Conservation (phyloP, 2,797 vertebrate genomes). For the Danio albolineatus region DNA sequence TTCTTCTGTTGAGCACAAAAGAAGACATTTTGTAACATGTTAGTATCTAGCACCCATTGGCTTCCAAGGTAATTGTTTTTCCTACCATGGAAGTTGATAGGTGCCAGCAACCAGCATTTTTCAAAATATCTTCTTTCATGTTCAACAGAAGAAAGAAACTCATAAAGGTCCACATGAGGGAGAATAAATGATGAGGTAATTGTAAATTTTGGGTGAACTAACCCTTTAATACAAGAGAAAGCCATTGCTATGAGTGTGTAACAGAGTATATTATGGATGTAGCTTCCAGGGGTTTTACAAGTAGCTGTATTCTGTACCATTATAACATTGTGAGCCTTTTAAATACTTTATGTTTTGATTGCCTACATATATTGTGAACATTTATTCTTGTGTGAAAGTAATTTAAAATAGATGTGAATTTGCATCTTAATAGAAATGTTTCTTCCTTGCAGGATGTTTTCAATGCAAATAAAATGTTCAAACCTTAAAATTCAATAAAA, state of each 20-base stretch:
- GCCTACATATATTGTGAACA: constrained; percentile 37
- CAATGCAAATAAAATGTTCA: constrained; percentile 36
- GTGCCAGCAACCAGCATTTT: no score
- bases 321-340: constrained; percentile 49
- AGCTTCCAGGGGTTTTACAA: constrained; percentile 42
- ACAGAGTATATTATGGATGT: constrained; percentile 33
- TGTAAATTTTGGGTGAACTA: no score
- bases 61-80: no score
- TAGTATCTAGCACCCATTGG: no score
- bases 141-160: no score
- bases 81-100: no score
- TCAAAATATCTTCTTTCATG: no score
- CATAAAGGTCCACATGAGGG: no score
- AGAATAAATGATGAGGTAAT: no score
- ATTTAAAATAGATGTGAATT: constrained; percentile 25
- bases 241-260: background rate
- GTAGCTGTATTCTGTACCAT: constrained; percentile 48
- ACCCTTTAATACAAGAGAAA: constrained; percentile 14
- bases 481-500: constrained; percentile 50
- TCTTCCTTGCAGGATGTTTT: constrained; percentile 22
- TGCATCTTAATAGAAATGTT: constrained; percentile 33
- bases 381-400: constrained; percentile 38
- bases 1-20: no score
- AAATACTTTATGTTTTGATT: constrained; percentile 38
- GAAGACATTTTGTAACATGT: no score